Conservation (phyloP, 2,797 vertebrate genomes). For the Diceros bicornis region DNA sequence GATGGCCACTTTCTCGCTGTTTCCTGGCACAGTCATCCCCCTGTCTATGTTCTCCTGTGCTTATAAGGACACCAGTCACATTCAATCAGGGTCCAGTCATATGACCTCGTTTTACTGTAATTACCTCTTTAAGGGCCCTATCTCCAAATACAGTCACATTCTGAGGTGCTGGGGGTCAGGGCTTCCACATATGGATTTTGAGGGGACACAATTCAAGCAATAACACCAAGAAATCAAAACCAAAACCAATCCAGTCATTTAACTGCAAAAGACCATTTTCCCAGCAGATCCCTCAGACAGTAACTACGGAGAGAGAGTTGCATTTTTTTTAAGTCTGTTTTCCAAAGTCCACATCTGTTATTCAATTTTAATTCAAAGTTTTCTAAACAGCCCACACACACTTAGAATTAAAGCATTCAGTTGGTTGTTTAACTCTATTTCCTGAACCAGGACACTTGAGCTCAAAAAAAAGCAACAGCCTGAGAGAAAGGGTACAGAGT, state of each 20-base stretch:
- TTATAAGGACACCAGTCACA: background rate
- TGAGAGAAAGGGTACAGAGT: background rate
- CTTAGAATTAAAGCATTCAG: background rate
- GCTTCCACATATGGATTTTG: background rate
- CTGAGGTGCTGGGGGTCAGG: background rate
- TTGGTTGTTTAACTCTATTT: background rate
- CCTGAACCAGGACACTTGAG: background rate
- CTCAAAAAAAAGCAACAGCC: background rate
- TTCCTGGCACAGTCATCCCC: background rate
- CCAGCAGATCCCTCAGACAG: background rate
- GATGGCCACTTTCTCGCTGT: too few species aligned
- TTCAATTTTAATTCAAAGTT: slow-evolving; percentile 26
- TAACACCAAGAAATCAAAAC: slow-evolving; percentile 14
- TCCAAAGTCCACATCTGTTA: background rate
- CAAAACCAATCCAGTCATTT: background rate
- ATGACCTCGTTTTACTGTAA: background rate
- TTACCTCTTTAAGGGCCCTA: background rate
- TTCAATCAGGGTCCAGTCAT: background rate
- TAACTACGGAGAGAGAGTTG: background rate
- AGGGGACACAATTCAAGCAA: background rate
- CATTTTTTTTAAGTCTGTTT: background rate
- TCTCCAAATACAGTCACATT: background rate
- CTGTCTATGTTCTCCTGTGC: background rate
- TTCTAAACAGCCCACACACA: background rate
- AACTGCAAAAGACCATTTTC: background rate